phyloP scores from a whole-genome alignment of 2,888 invertebrate genomes.

The Chymomyza fuscimana region DNA sequence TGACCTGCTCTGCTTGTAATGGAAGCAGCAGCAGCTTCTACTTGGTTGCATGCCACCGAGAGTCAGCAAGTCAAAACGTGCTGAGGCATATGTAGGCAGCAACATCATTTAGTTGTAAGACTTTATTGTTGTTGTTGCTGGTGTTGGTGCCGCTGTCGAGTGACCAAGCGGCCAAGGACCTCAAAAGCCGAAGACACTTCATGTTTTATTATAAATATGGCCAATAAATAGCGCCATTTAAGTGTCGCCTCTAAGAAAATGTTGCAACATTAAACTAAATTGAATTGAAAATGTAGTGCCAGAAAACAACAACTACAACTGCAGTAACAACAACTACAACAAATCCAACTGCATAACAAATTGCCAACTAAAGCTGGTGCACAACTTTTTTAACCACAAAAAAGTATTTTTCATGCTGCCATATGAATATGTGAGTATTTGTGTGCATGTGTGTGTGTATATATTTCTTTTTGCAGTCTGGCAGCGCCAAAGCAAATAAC shows the following conservation, averaged over 20 bases:
- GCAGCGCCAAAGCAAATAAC: slow-evolving; percentile 48
- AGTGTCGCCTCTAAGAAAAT: slow-evolving; percentile 42
- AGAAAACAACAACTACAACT: background rate
- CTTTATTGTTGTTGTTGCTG: background rate
- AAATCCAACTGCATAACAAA: slow-evolving; percentile 4
- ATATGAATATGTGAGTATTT: background rate
- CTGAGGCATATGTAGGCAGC: slow-evolving; percentile 4
- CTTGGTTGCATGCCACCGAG: background rate
- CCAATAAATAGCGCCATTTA: slow-evolving; percentile 64
- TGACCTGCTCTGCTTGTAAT: background rate
- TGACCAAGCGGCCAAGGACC: background rate
- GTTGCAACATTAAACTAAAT: slow-evolving; percentile 29
- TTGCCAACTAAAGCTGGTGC: slow-evolving; percentile 2
- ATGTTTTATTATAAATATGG: slow-evolving; percentile 70
- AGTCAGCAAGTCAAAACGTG: slow-evolving; percentile 11
- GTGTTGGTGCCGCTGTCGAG: background rate
- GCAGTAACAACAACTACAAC: slow-evolving; percentile 1
- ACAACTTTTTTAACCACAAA: slow-evolving; percentile 3
- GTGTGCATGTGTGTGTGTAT: background rate
- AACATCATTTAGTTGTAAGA: background rate
- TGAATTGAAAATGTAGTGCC: slow-evolving; percentile 1
- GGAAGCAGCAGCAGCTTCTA: background rate
- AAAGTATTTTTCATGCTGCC: background rate
- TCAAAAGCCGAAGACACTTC: slow-evolving; percentile 28
- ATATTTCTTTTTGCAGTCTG: background rate